phyloP scores from a whole-genome alignment of 2,113 vertebrate species.

The Pedetes capensis region DNA sequence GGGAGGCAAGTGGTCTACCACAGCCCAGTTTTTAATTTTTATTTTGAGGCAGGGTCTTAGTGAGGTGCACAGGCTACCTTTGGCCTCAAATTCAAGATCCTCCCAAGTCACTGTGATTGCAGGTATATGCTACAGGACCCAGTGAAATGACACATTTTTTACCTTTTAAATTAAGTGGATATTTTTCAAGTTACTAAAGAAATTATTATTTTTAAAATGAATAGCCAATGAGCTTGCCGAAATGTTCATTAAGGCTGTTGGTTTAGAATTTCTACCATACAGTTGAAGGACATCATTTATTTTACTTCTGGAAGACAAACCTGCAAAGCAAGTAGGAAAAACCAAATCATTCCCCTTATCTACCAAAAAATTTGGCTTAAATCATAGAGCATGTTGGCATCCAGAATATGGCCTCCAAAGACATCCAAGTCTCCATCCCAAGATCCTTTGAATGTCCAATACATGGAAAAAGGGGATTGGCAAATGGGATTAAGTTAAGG shows the following conservation, averaged over 20 bases:
- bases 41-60: too few species aligned
- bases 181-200: background rate
- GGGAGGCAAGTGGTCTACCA: too few species aligned
- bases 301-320: conserved; percentile 20
- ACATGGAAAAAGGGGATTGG: too few species aligned
- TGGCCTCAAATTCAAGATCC: too few species aligned
- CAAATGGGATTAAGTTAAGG: background rate
- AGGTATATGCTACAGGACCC: too few species aligned
- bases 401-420: background rate
- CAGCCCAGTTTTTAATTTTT: too few species aligned
- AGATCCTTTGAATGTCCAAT: background rate
- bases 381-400: background rate
- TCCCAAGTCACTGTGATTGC: too few species aligned
- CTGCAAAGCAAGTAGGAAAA: background rate
- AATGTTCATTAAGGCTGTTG: background rate
- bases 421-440: background rate
- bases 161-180: background rate
- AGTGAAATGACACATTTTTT: background rate
- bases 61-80: too few species aligned
- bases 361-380: background rate
- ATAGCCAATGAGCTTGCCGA: background rate
- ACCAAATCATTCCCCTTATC: background rate
- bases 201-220: background rate
- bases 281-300: background rate
- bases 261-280: background rate